A percentile compares a stretch with the other conserved stretches of the same genome.
Conservation (phyloP, 1,140 invertebrate species). For the Anadara kagoshimensis region DNA sequence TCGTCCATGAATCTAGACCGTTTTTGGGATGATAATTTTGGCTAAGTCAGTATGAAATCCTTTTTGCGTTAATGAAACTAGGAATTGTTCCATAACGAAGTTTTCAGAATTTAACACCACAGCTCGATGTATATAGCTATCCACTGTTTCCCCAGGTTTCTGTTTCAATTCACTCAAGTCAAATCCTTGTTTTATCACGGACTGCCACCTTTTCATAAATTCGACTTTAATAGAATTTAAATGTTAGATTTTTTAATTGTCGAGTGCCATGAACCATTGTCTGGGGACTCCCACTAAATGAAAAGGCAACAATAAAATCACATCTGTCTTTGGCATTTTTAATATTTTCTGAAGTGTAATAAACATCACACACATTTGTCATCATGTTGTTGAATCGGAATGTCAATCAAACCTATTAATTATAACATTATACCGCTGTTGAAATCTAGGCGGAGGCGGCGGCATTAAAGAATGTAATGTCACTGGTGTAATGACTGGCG, state of each 20-base stretch:
- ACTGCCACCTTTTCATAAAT: background rate
- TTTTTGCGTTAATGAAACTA: background rate
- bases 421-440: no score
- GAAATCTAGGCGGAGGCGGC: no score
- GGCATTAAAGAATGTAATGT: no score
- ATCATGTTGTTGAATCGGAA: background rate
- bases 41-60: background rate
- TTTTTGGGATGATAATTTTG: background rate
- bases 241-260: background rate
- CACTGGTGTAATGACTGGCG: no score
- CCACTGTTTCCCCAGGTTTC: no score
- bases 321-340: background rate
- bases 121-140: conserved; percentile 13
- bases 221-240: background rate
- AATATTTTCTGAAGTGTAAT: conserved; percentile 11
- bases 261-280: conserved; percentile 5
- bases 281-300: background rate
- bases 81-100: background rate
- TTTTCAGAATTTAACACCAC: background rate
- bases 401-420: background rate
- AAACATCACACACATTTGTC: background rate
- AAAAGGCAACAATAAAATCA: background rate
- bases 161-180: no score
- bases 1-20: background rate
- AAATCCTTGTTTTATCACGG: no score